These are phyloP conservation scores for Hippocampus zosterae DNA, from an alignment of 2,113 vertebrate genomes.

Conservation along the genomic window DNA sequence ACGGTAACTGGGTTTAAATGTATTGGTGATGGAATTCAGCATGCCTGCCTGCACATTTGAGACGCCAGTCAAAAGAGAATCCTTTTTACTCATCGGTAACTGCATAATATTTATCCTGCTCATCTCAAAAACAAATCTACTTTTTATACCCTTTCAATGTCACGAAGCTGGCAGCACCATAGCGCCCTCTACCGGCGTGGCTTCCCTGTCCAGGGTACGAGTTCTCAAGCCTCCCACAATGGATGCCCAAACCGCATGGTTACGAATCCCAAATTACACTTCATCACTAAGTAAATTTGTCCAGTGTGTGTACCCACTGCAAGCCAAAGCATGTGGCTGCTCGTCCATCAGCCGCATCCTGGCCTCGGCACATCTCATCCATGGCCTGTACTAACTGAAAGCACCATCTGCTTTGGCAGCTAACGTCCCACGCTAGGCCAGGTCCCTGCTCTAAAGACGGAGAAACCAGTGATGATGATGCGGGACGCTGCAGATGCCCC, in stretches of 20 bases:
- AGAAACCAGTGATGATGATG: slow-evolving; percentile 17
- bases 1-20: too few species aligned
- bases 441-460: slow-evolving; percentile 28
- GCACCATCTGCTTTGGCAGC: slow-evolving; percentile 64
- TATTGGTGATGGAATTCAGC: too few species aligned
- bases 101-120: too few species aligned
- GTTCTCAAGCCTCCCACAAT: slow-evolving; percentile 12
- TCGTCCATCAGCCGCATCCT: slow-evolving; percentile 43
- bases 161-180: too few species aligned
- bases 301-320: slow-evolving; percentile 27
- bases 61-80: too few species aligned
- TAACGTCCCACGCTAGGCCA: slow-evolving; percentile 31
- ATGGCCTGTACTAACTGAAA: slow-evolving; percentile 34
- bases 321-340: slow-evolving; percentile 45
- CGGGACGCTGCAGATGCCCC: slow-evolving; percentile 42
- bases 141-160: too few species aligned
- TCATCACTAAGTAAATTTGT: slow-evolving; percentile 52
- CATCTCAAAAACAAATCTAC: too few species aligned
- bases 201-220: background rate
- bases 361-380: slow-evolving; percentile 42
- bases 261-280: slow-evolving; percentile 35
- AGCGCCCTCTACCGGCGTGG: too few species aligned
- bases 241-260: slow-evolving; percentile 19
- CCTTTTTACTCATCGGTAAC: too few species aligned
- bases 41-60: too few species aligned